Base-by-base conservation (phyloP, 1,140 invertebrate genomes). In the Brachionus koreanus region DNA sequence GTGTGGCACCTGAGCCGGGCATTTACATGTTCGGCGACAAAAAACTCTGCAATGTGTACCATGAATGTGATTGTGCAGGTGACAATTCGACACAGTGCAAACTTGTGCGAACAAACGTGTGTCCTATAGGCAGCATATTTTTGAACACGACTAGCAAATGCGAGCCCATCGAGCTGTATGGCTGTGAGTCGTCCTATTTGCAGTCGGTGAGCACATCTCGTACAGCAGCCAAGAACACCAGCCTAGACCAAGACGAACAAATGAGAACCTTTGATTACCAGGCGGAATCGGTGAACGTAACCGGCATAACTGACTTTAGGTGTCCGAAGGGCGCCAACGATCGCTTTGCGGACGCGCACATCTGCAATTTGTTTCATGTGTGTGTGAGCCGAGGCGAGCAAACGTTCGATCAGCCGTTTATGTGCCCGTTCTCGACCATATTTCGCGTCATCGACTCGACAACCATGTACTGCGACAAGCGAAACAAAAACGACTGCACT, bases 351-450 rank as follows among this genome's bases (percentile, higher is more conserved):
- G 82, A 82, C 57, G 4, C 63, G 5, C 19, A 82, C 13, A 57
- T 82, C 29, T 82, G 82, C 57, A 82, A 82, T 52, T 19, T 82
- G n/a, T 82, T 82, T 37, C 82, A 82, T 46, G 82, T 82, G 35
- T 82, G 82, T 61, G 42, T 82, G 6, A 52, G 25, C 3, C 43
- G 67, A 13, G 65, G 57, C 25, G 46, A 72, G 16, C 57, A 61
- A 10, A 82, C 79, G 0, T 37, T 74, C 13, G 82, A 82, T 23
- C 82, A 82, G 57, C 82, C 82, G 2, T 82, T 82, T 75, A 10
- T 82, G 5, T 82, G 82, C 35, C 82, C 82, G 43, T 82, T 72
- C 29, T 29, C 42, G 1, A 72, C 33, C 13, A 57, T 82, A 12
- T 82, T 82, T 42, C 23, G 65, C 19, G 42, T 35, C 0, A 72